Base-by-base conservation (phyloP, 2,888 invertebrate species). In the Plebejus argus region DNA sequence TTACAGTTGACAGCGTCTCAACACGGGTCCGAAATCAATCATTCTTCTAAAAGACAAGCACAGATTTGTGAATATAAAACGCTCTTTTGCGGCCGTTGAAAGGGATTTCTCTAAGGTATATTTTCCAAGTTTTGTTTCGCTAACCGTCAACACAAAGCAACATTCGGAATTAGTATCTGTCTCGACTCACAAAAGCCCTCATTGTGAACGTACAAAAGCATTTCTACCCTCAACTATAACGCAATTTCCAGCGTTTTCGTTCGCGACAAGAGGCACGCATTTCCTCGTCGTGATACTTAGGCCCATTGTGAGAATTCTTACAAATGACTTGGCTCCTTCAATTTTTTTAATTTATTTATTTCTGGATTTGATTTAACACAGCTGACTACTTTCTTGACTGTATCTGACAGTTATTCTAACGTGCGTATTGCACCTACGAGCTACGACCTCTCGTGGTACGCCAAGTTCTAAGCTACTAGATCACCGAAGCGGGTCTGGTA, bases 141-240 rank as follows among this genome's bases (percentile, higher is more conserved):
- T 81, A 83, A 82, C 82, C 82, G 84, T 85, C 74, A 74, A 74
- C 74, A 84, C 85, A 86, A 86, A 84, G 83, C 83, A 84, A 83
- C 86, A 85, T 88, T 87, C 84, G 87, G 85, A 89, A 90, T 90
- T 90, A 90, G 89, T 90, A 89, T 86, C 90, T 89, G 90, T 90
- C 90, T 83, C 78, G 80, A 83, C 81, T 85, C 86, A 90, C 89
- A 90, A 90, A 86, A 81, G 83, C 80, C 70, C 79, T 83, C 85
- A 87, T 90, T 90, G 89, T 90, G 83, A 81, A 80, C 80, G 81
- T 83, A 89, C 86, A 89, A 90, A 88, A 85, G 86, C 81, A 79
- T 84, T 86, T 85, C 85, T 83, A 82, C 84, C 83, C 79, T 79
- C 84, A 85, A 88, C 88, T 89, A 87, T 88, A 86, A 87, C 84